These are phyloP conservation scores for Epizoanthus fatuus DNA, from an alignment of 92 coral and sea anemone species.

Conservation along the genomic window DNA sequence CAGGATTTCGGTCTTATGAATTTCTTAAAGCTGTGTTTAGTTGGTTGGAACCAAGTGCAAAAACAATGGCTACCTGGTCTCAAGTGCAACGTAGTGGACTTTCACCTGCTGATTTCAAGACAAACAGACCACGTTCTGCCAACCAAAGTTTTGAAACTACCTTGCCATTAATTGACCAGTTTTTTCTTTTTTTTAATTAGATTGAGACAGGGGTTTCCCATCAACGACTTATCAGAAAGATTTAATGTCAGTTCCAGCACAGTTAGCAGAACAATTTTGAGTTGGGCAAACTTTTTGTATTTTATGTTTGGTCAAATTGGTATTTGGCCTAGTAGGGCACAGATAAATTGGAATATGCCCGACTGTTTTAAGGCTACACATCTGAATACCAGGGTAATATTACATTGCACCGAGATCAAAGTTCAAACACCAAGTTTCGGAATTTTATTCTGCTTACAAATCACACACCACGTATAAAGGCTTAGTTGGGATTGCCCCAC, in stretches of 20 bases:
- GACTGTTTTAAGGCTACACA: not conserved
- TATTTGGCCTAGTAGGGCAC: not conserved
- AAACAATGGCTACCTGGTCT: slow-evolving; percentile 31
- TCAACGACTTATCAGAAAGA: slow-evolving; percentile 4
- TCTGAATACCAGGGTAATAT: slow-evolving; percentile 3
- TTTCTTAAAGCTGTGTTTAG: slow-evolving; percentile 18
- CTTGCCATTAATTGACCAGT: slow-evolving; percentile 13
- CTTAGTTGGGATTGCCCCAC: slow-evolving; percentile 21
- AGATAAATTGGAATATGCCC: not conserved
- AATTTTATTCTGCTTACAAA: not conserved
- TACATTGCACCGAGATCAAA: slow-evolving; percentile 6
- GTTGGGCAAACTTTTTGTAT: slow-evolving; percentile 5
- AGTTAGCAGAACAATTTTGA: slow-evolving; percentile 5
- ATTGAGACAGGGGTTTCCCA: slow-evolving; percentile 18
- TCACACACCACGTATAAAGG: slow-evolving; percentile 27
- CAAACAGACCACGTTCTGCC: too few species aligned
- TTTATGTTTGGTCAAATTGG: not conserved
- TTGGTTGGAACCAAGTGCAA: slow-evolving; percentile 10
- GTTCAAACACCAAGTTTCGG: slow-evolving; percentile 22
- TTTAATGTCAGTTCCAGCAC: slow-evolving; percentile 41
- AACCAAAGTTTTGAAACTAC: not conserved
- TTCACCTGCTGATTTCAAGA: not conserved
- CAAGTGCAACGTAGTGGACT: slow-evolving; percentile 7
- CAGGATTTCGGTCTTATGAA: slow-evolving; percentile 34
- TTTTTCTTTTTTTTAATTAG: slow-evolving; percentile 26